A percentile compares a stretch with the other conserved stretches of the same genome.
These are phyloP conservation scores for Scaptomyza reducta DNA, from an alignment of 2,888 invertebrate species.

Conservation along the genomic window DNA sequence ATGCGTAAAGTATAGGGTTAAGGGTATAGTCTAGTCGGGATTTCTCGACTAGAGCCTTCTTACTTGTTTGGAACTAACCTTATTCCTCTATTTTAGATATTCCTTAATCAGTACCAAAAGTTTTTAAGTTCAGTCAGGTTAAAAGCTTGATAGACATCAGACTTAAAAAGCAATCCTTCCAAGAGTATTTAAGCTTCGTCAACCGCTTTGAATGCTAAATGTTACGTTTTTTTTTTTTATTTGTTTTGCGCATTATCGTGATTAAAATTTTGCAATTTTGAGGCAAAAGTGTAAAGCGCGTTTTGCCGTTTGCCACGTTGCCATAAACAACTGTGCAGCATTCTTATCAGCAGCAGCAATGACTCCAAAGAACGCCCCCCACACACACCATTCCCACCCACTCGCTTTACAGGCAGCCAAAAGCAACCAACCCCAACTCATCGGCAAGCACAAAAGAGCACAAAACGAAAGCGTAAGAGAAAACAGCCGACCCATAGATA, in stretches of 20 bases:
- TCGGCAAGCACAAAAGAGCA: constrained; percentile 44
- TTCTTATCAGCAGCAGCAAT: constrained; percentile 67
- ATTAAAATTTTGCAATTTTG: constrained; percentile 75
- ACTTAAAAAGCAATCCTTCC: no score
- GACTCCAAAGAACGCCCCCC: neutral
- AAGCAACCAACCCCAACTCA: neutral
- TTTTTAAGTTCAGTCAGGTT: no score
- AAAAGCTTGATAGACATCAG: no score
- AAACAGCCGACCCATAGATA: constrained; percentile 6
- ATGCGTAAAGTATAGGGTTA: no score
- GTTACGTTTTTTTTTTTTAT: constrained; percentile 41
- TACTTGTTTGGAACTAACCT: no score
- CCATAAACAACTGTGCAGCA: constrained; percentile 68
- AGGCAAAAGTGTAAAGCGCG: constrained; percentile 21
- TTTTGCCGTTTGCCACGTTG: constrained; percentile 37
- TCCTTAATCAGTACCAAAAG: no score
- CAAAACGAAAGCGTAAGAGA: constrained; percentile 37
- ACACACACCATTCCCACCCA: no score
- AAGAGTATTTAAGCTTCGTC: neutral
- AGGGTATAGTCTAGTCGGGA: no score
- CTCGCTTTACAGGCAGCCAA: neutral
- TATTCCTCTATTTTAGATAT: no score
- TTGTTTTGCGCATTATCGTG: constrained; percentile 69
- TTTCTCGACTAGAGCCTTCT: no score
- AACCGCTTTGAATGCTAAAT: neutral